Evolutionary conservation across 2,797 vertebrate species (phyloP).

Genomic region (Hydrolagus colliei): DNA sequence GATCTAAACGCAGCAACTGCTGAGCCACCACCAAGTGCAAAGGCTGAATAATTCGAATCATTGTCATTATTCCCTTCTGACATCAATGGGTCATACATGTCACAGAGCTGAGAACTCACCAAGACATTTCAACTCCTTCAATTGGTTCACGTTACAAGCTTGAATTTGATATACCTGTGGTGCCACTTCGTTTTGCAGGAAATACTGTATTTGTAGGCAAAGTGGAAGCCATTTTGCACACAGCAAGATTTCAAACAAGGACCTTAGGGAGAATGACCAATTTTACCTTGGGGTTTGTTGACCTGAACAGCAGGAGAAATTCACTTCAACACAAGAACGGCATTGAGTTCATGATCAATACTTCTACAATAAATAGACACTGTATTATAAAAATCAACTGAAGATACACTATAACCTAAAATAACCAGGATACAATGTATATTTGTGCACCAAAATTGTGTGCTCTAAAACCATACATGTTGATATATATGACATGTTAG

Average conservation of each 20-base stretch:
- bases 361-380: background rate
- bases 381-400: background rate
- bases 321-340: no score
- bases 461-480: background rate
- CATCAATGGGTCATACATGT: background rate
- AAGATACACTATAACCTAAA: constrained; percentile 1
- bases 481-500: background rate
- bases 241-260: no score
- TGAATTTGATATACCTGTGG: no score
- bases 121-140: background rate
- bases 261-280: no score
- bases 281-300: no score
- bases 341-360: no score
- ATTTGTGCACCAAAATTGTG: no score
- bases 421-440: background rate
- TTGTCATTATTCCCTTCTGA: background rate
- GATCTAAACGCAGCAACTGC: background rate
- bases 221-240: no score
- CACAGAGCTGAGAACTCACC: background rate
- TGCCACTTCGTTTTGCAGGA: no score
- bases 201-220: no score
- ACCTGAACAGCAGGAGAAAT: no score
- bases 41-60: background rate
- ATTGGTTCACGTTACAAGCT: background rate
- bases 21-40: background rate